Evolutionary conservation across 2,888 invertebrate species (phyloP), one percentile per base, ranked within the genome.

Genomic region (Osmoderma eremita): DNA sequence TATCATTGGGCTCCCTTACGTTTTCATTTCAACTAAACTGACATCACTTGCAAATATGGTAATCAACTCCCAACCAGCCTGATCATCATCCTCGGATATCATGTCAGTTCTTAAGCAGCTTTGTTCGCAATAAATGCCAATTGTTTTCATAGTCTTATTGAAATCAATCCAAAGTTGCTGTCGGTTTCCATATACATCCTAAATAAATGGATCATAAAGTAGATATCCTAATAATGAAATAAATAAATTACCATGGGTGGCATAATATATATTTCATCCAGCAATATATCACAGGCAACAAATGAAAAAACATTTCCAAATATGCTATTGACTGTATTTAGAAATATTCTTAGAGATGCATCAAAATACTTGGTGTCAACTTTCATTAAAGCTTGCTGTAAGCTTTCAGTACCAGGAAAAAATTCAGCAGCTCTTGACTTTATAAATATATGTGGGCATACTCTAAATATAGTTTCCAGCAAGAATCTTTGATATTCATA

Each of bases 401-500:
- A 39, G 17, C 50, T 49, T 58, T 65, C 58, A 24, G 38, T 41
- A 5, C 15, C 58, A 20, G 65, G 65, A 41, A 65, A 65, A 58
- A 58, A 53, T 1, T 58, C 65, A 49, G 20, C 10, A 4, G 41
- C 58, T 10, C 49, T 13, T 45, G 30, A 20, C n/a, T 38, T 58
- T 18, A 65, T 58, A 20, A 48, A 20, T 38, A 38, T 8, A 3
- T 12, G 38, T 3, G 48, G 39, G 17, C 65, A 58, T 49, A 65
- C 18, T 48, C 58, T 54, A 36, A 65, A 58, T 48, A 65, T 58
- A 13, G 58, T 65, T 56, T 65, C 65, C 1, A 65, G 12, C 3
- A 65, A 22, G 30, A 8, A n/a, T 22, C 48, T 49, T 65, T 65
- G 65, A 41, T 65, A 65, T 49, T 65, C 65, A 49, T 56, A 65